Conservation (phyloP, 35 echinoderm and acorn worm genomes). For the Ptychodera flava region DNA sequence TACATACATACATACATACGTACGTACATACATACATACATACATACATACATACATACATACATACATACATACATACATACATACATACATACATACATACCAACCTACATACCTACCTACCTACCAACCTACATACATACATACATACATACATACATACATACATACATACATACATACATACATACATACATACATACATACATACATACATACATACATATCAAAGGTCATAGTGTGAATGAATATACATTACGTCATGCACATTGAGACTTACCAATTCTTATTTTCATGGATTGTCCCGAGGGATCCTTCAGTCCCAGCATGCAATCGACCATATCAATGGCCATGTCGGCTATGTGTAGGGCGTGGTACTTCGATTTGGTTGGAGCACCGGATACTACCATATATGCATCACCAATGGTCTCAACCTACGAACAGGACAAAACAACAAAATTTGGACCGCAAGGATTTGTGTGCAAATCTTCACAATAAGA, state of each 20-base stretch:
- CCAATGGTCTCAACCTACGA: conserved; percentile 92
- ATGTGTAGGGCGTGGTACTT: conserved; percentile 75
- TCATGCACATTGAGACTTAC: no score
- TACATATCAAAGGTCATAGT: not conserved
- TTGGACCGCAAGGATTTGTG: no score
- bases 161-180: not conserved
- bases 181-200: not conserved
- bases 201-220: conserved; percentile 2
- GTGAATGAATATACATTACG: no score
- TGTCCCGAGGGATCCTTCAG: conserved; percentile 64
- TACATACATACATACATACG: not conserved
- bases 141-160: conserved; percentile 2
- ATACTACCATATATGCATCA: conserved; percentile 91
- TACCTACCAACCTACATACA: not conserved
- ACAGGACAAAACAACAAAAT: no score
- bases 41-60: not conserved
- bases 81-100: not conserved
- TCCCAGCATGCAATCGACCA: conserved; percentile 40
- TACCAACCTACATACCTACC: not conserved
- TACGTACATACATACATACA: not conserved
- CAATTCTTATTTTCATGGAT: conserved; percentile 59
- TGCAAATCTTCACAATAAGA: no score
- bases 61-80: not conserved
- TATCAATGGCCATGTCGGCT: conserved; percentile 63
- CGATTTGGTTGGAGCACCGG: conserved; percentile 61